These are phyloP conservation scores for Cryptotermes secundus DNA, from an alignment of 1,140 invertebrate genomes.

Conservation along the genomic window DNA sequence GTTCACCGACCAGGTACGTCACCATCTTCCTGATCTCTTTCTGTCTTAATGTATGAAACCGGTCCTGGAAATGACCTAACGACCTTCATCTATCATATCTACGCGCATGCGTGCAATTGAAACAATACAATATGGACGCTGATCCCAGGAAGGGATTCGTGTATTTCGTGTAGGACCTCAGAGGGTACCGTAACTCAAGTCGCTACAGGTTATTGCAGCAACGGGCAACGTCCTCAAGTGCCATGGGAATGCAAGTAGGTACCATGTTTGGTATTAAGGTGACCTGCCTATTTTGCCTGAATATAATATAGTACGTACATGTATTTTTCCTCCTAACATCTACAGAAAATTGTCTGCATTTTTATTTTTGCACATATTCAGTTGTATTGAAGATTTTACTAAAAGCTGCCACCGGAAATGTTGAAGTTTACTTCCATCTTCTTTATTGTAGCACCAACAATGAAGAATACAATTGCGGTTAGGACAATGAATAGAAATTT, in stretches of 20 bases:
- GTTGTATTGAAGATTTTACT: too few species aligned
- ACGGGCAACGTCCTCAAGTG: neutral
- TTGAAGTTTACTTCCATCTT: too few species aligned
- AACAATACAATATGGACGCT: neutral
- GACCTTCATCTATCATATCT: neutral
- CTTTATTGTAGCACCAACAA: too few species aligned
- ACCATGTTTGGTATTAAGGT: too few species aligned
- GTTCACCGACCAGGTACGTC: neutral
- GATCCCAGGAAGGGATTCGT: neutral
- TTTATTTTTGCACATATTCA: too few species aligned
- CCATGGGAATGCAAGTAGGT: neutral
- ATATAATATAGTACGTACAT: too few species aligned
- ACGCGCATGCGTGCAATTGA: neutral
- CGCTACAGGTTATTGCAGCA: neutral
- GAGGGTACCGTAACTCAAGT: neutral
- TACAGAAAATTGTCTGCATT: too few species aligned
- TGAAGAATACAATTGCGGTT: too few species aligned
- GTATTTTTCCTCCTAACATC: neutral
- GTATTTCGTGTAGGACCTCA: neutral
- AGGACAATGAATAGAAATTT: too few species aligned
- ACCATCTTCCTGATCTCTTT: neutral
- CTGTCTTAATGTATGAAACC: constrained; percentile 8
- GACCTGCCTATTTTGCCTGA: too few species aligned
- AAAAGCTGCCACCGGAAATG: too few species aligned
- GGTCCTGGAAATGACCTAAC: neutral